These are phyloP conservation scores for Psilanteris sp. DNA, from an alignment of 1,140 invertebrate species.

Conservation along the genomic window DNA sequence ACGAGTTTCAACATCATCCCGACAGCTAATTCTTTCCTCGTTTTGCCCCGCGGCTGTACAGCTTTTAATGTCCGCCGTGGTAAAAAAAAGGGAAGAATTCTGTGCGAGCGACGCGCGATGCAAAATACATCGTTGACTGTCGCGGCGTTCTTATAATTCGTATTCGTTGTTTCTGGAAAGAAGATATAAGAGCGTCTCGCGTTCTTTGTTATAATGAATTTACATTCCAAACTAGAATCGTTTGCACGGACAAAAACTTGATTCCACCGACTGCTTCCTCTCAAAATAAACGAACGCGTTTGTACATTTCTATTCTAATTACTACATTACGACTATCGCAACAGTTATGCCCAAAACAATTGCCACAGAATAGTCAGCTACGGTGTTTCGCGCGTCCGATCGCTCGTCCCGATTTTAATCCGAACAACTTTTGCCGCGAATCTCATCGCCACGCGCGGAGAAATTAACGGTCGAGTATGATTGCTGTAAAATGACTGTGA, in stretches of 20 bases:
- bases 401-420: too few species aligned
- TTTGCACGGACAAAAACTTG: slow-evolving; percentile 41
- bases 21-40: slow-evolving; percentile 38
- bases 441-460: too few species aligned
- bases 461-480: too few species aligned
- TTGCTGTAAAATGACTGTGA: too few species aligned
- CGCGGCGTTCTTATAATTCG: slow-evolving; percentile 52
- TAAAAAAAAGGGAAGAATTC: slow-evolving; percentile 28
- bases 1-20: slow-evolving; percentile 31
- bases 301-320: slow-evolving; percentile 48
- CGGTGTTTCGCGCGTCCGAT: neutral
- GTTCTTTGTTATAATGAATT: slow-evolving; percentile 47
- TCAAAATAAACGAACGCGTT: slow-evolving; percentile 49
- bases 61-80: slow-evolving; percentile 14
- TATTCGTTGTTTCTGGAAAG: slow-evolving; percentile 64
- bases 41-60: slow-evolving; percentile 6
- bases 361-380: slow-evolving; percentile 25
- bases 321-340: slow-evolving; percentile 41
- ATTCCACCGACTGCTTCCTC: slow-evolving; percentile 29
- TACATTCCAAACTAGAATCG: slow-evolving; percentile 50
- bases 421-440: too few species aligned
- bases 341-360: slow-evolving; percentile 51
- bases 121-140: slow-evolving; percentile 54
- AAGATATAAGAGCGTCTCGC: slow-evolving; percentile 53
- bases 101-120: slow-evolving; percentile 55